phyloP scores from a whole-genome alignment of 1,140 invertebrate species.

The Drosophila fuyamai region DNA sequence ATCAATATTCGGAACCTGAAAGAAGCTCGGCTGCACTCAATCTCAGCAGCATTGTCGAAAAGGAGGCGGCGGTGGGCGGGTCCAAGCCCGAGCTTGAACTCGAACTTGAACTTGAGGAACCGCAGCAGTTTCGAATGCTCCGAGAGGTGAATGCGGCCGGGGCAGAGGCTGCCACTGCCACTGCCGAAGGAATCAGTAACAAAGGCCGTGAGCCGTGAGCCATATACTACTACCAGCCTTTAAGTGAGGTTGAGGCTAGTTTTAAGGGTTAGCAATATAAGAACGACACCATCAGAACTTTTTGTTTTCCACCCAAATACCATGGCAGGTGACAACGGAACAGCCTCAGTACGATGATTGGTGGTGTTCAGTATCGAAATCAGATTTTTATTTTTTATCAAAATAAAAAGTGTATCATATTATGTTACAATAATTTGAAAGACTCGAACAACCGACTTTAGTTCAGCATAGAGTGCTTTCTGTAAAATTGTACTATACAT shows the following conservation, averaged over 20 bases:
- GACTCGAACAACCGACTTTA: slow-evolving; percentile 16
- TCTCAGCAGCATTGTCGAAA: slow-evolving; percentile 53
- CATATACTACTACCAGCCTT: slow-evolving; percentile 16
- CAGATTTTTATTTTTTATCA: slow-evolving; percentile 17
- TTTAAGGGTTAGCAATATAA: slow-evolving; percentile 10
- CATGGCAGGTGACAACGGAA: slow-evolving; percentile 12
- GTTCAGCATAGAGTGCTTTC: slow-evolving; percentile 31
- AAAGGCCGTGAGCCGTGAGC: slow-evolving; percentile 37
- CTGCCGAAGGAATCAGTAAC: slow-evolving; percentile 13
- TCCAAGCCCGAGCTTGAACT: slow-evolving; percentile 3
- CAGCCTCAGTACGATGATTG: slow-evolving; percentile 6
- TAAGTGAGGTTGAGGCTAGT: slow-evolving; percentile 19
- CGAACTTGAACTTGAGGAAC: slow-evolving; percentile 12
- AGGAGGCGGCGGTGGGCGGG: slow-evolving; percentile 2
- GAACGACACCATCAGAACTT: slow-evolving; percentile 9
- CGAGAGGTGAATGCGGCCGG: slow-evolving; percentile 40
- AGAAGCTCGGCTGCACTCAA: slow-evolving; percentile 60
- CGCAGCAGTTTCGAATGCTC: slow-evolving; percentile 53
- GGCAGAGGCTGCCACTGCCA: slow-evolving; percentile 29
- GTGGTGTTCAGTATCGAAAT: slow-evolving; percentile 14
- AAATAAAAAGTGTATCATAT: slow-evolving; percentile 23
- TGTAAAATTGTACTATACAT: slow-evolving; percentile 61
- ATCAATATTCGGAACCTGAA: slow-evolving; percentile 53
- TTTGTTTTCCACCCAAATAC: slow-evolving; percentile 5
- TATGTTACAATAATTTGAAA: slow-evolving; percentile 21